Conservation (phyloP, 2,888 invertebrate species). For the Galerucella nymphaeae region DNA sequence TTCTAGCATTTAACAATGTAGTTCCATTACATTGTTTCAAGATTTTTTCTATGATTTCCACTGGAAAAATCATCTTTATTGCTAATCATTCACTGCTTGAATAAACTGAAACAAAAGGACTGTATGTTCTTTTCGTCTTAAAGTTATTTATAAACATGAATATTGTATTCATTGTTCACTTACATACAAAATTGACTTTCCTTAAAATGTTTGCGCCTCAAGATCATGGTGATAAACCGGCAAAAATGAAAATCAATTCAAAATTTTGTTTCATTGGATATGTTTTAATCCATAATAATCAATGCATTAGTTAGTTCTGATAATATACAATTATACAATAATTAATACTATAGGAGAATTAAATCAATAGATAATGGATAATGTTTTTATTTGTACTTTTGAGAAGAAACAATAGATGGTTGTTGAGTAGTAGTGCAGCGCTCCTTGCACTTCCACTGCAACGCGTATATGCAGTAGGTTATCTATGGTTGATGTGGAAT, state of each 20-base stretch:
- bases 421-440: too few relatives aligned
- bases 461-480: too few relatives aligned
- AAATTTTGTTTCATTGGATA: neutral
- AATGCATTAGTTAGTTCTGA: neutral
- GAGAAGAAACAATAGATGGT: too few relatives aligned
- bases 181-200: conserved; percentile 2
- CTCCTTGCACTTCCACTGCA: too few relatives aligned
- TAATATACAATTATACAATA: too few relatives aligned
- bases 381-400: too few relatives aligned
- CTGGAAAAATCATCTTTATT: conserved; percentile 56
- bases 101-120: conserved; percentile 16
- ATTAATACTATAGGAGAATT: too few relatives aligned
- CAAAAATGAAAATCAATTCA: neutral
- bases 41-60: conserved; percentile 61
- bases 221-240: neutral
- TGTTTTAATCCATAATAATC: neutral
- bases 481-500: too few relatives aligned
- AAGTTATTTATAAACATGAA: conserved; percentile 35
- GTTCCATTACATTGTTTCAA: conserved; percentile 60
- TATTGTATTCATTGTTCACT: neutral
- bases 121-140: conserved; percentile 27
- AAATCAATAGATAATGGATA: too few relatives aligned
- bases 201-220: neutral
- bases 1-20: conserved; percentile 58
- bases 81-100: conserved; percentile 2